Conservation (phyloP, 2,888 invertebrate species). For the Alloplasta piceator region DNA sequence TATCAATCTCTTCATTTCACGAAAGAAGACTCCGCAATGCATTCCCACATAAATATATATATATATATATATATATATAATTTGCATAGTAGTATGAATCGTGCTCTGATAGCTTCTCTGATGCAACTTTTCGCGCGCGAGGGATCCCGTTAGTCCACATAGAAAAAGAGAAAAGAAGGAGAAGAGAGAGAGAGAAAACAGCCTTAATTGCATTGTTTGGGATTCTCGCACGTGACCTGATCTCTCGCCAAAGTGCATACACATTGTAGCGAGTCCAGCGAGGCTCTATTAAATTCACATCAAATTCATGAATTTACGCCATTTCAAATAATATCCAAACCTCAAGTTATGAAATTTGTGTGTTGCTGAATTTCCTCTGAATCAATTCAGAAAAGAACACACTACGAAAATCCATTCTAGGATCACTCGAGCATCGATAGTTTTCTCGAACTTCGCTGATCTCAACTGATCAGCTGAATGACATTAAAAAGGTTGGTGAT, state of each 20-base stretch:
- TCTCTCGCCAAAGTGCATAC: constrained; percentile 23
- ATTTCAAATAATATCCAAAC: no score
- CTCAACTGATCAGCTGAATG: no score
- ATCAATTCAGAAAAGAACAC: no score
- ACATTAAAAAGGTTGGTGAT: no score
- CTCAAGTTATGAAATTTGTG: no score
- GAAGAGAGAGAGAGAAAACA: constrained; percentile 1
- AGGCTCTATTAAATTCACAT: neutral
- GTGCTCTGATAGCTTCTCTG: constrained; percentile 51
- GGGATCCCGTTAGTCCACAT: constrained; percentile 39
- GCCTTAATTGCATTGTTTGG: constrained; percentile 52
- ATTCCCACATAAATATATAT: no score
- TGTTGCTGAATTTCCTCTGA: no score
- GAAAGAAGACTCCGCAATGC: neutral
- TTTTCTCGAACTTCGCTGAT: no score
- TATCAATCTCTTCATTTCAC: neutral
- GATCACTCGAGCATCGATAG: no score
- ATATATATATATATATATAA: constrained; percentile 10
- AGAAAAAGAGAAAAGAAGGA: neutral
- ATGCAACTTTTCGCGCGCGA: constrained; percentile 51
- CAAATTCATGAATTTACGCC: neutral
- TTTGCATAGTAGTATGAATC: constrained; percentile 8
- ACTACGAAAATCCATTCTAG: no score
- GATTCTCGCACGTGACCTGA: constrained; percentile 56
- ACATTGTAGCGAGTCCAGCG: neutral